Percentiles rank a stretch among this genome's conserved stretches.
Conservation (phyloP, 2,888 invertebrate species). For the Drosophila mimetica region DNA sequence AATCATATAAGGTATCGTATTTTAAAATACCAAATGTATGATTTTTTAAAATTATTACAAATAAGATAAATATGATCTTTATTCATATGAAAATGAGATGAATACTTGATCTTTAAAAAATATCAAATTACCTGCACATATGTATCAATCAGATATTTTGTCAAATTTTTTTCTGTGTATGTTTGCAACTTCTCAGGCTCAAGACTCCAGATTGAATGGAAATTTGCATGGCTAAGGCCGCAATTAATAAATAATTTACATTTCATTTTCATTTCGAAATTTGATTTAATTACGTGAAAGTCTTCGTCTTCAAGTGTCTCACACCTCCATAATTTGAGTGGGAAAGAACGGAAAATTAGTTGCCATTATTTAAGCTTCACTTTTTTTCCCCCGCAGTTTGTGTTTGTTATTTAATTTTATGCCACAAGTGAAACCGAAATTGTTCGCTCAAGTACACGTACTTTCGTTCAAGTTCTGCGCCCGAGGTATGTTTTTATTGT, state of each 20-base stretch:
- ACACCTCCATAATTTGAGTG: slow-evolving; percentile 26
- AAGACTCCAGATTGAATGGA: slow-evolving; percentile 42
- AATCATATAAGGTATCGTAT: too few species aligned
- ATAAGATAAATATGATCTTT: too few species aligned
- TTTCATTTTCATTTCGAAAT: slow-evolving; percentile 76
- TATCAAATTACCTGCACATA: too few species aligned
- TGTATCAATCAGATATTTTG: too few species aligned
- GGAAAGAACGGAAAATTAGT: slow-evolving; percentile 72
- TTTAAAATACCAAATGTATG: too few species aligned
- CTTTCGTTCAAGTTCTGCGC: slow-evolving; percentile 37
- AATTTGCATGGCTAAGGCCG: slow-evolving; percentile 49
- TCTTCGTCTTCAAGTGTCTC: slow-evolving; percentile 49
- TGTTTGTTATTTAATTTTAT: slow-evolving; percentile 71
- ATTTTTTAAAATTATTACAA: too few species aligned
- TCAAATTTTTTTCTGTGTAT: too few species aligned
- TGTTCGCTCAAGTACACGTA: slow-evolving; percentile 34
- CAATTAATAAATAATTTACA: slow-evolving; percentile 78
- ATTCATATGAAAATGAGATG: too few species aligned
- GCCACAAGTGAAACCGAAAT: slow-evolving; percentile 77
- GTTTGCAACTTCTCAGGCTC: slow-evolving; percentile 6
- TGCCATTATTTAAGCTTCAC: slow-evolving; percentile 55
- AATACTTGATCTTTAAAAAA: too few species aligned
- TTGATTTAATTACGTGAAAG: slow-evolving; percentile 78
- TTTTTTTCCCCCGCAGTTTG: slow-evolving; percentile 39
- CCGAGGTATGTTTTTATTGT: slow-evolving; percentile 49